Base-by-base conservation (phyloP, 1,140 invertebrate species). In the Drosophila miranda region DNA sequence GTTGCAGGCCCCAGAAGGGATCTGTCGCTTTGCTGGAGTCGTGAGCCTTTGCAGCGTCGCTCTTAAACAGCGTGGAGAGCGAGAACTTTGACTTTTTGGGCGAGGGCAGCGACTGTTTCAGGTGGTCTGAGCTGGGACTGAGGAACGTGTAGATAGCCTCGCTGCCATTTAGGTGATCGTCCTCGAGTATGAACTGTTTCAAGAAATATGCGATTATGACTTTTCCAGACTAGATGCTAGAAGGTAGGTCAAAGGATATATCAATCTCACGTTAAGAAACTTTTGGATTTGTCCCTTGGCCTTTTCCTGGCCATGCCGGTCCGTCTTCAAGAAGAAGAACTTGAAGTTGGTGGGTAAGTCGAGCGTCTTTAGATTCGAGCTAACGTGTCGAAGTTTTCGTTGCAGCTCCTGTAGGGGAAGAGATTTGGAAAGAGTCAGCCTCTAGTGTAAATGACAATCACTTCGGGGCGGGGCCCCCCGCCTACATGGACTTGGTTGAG, bases 101-200 rank as follows among this genome's bases (percentile, higher is more conserved):
- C 74, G 94, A 94, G 9, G 93, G 93, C 49, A 94, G 92, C 13
- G 94, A 94, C 82, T 96, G 95, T 89, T 97, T 96, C 19, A 98
- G 92, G 89, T 96, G 95, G 82, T 97, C 96, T 0, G 96, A 97
- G 88, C 95, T 97, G 5, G 97, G 96, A 90, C 96, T 97, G 4
- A 98, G 93, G 91, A 98, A 98, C 61, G 95, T 94, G 90, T 97
- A 98, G 54, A 98, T 92, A 34, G 96, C 95, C 91, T 98, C 97
- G 90, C 96, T 96, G 92, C 96, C 95, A 92, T 96, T 96, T 56
- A 98, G 92, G 71, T 94, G 93, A 51, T 97, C 96, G 89, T 98
- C 96, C 91, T 96, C 95, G 86, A 97, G 92, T 58, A 98, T 94
- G 88, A 95, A 95, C 96, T 97, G 77, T 13, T 42, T 30, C 8